A percentile compares a stretch with the other conserved stretches of the same genome.
phyloP scores from a whole-genome alignment of 2,113 vertebrate species.

The Zosterops pallidus region DNA sequence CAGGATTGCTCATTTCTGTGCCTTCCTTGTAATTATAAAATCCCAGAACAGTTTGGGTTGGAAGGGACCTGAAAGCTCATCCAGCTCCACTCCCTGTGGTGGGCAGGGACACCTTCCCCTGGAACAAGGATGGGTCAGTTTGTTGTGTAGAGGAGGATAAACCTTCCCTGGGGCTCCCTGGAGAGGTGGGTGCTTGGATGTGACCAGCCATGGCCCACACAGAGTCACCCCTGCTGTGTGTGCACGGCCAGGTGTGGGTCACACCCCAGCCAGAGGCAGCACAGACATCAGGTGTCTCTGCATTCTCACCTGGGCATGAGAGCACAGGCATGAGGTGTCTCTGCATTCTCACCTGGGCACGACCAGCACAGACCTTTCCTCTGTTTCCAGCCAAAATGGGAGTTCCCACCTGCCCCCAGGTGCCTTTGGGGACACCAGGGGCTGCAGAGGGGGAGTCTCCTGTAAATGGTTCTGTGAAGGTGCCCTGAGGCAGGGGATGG shows the following conservation, averaged over 20 bases:
- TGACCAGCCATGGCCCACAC: rapidly evolving
- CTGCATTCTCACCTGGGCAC: neutral
- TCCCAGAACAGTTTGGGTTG: neutral
- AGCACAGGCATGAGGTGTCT: too few relatives aligned
- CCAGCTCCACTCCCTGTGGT: neutral
- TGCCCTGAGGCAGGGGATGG: neutral
- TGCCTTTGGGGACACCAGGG: neutral
- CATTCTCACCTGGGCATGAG: neutral
- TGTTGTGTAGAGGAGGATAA: too few relatives aligned
- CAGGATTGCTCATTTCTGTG: neutral
- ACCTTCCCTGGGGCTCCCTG: neutral
- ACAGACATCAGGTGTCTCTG: too few relatives aligned
- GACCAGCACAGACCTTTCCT: neutral
- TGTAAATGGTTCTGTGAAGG: neutral
- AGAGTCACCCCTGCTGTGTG: neutral
- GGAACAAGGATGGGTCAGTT: neutral
- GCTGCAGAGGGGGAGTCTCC: rapidly evolving
- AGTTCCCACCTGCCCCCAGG: rapidly evolving
- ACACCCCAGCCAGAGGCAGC: neutral
- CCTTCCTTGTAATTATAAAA: neutral
- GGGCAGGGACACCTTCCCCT: neutral
- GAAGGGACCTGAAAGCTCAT: neutral
- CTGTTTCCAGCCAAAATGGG: neutral
- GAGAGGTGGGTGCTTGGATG: neutral
- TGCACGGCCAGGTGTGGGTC: rapidly evolving